A percentile compares a stretch with the other conserved stretches of the same genome.
Evolutionary conservation across 1,140 invertebrate species (phyloP).

Genomic region (Theocolax elegans): DNA sequence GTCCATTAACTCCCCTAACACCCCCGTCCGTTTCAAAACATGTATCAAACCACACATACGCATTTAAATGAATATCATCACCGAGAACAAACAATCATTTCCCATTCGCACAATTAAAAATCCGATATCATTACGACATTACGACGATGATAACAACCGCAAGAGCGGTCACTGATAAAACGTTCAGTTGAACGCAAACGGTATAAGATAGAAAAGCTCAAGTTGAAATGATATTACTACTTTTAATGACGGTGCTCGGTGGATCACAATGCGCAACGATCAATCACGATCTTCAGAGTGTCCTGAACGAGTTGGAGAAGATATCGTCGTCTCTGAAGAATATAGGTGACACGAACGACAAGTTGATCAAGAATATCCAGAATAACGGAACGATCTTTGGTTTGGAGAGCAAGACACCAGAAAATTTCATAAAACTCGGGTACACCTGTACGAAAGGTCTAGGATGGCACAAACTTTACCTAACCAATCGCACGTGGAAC

Average conservation of each 20-base stretch:
- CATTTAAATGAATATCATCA: too few species aligned
- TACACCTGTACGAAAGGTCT: conserved; percentile 52
- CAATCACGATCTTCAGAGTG: background rate
- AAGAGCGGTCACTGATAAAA: too few species aligned
- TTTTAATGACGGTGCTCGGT: too few species aligned
- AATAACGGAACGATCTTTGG: background rate
- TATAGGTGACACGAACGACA: background rate
- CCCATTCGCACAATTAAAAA: too few species aligned
- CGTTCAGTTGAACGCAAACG: too few species aligned
- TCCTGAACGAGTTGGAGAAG: conserved; percentile 6
- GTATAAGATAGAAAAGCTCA: too few species aligned
- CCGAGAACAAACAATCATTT: too few species aligned
- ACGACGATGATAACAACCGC: too few species aligned
- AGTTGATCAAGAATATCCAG: background rate
- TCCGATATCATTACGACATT: too few species aligned
- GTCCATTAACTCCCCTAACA: conserved; percentile 30
- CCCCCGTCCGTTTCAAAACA: background rate
- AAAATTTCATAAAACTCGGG: conserved; percentile 38
- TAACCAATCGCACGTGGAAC: conserved; percentile 57
- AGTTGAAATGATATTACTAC: too few species aligned
- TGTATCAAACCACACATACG: too few species aligned
- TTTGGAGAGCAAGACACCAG: background rate
- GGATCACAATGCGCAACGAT: background rate
- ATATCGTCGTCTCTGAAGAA: background rate
- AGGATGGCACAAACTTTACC: conserved; percentile 60